Base-by-base conservation (phyloP, 2,113 vertebrate genomes). In the Microcebus murinus region DNA sequence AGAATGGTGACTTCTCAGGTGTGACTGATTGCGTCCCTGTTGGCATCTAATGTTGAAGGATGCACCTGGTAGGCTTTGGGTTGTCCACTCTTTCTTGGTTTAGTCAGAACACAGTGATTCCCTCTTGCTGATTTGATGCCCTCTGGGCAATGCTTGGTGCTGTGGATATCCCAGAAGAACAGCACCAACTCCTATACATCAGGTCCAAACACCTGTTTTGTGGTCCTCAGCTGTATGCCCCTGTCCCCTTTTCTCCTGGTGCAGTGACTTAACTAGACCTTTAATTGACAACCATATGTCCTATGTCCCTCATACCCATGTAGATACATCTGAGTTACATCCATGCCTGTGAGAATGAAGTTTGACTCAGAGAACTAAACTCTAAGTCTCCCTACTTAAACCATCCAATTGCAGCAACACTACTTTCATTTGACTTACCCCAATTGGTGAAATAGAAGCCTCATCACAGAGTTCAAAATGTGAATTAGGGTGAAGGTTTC, bases 201-300 rank as follows among this genome's bases (percentile, higher is more conserved):
- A 50, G 31, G n/a, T 11, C 6, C 68, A 83, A 36, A 34, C 29
- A 27, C 67, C 27, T 93, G 42, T 31, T 45, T n/a, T 87, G 13
- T 9, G 34, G n/a, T 6, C 34, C 34, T 57, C 10, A 23, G 4
- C 11, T 57, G 0, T 13, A 8, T 1, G 2, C 29, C 29, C n/a
- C 39, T 50, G 27, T 9, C 8, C 2, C 12, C 17, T 68, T 79
- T 48, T 63, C 15, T 79, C 15, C 27, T n/a, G 18, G 59, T 31
- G 7, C 6, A 12, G 15, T 20, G 12, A 50, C 31, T 31, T 20
- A 85, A 8, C 17, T 27, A 71, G 50, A n/a, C 10, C 42, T 31
- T 39, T 50, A 31, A 73, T 17, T 74, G 42, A 73, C 23, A 73
- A 14, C 27, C 77, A 20, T 15, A 4, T 87, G 12, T 11, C 42